phyloP scores from a whole-genome alignment of 2,113 vertebrate species.

The Jacana jacana region DNA sequence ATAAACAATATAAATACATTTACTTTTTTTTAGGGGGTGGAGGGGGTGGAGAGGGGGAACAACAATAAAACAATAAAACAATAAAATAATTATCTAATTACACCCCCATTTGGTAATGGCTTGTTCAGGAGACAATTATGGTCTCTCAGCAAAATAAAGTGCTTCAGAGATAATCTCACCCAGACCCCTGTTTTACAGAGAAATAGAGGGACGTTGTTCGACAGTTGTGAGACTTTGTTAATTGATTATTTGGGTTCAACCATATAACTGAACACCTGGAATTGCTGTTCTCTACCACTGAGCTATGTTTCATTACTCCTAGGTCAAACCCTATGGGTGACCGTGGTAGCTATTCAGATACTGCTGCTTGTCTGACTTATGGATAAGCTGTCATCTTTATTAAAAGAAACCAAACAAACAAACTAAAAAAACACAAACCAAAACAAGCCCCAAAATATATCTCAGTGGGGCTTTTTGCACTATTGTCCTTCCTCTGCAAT shows the following conservation, averaged over 20 bases:
- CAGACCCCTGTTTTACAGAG: background rate
- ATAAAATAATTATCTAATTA: background rate
- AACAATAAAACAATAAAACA: background rate
- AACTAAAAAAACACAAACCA: too few species aligned
- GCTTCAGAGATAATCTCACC: background rate
- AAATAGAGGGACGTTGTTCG: background rate
- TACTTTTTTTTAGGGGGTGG: background rate
- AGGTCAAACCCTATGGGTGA: background rate
- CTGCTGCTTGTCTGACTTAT: background rate
- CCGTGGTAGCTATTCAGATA: background rate
- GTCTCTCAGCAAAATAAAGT: background rate
- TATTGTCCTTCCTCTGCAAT: background rate
- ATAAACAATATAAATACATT: background rate
- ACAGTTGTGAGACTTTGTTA: background rate
- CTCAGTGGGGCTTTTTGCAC: background rate
- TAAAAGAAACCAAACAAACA: background rate
- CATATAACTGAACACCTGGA: background rate
- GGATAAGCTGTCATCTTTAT: background rate
- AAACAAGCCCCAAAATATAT: background rate
- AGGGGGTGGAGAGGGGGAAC: background rate
- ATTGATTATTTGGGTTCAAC: background rate
- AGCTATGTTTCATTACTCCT: background rate
- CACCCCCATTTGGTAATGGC: fast-evolving
- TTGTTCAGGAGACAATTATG: background rate
- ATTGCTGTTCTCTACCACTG: background rate